These are phyloP conservation scores for Hetaerina titia DNA, from an alignment of 2,888 invertebrate genomes.

Conservation along the genomic window DNA sequence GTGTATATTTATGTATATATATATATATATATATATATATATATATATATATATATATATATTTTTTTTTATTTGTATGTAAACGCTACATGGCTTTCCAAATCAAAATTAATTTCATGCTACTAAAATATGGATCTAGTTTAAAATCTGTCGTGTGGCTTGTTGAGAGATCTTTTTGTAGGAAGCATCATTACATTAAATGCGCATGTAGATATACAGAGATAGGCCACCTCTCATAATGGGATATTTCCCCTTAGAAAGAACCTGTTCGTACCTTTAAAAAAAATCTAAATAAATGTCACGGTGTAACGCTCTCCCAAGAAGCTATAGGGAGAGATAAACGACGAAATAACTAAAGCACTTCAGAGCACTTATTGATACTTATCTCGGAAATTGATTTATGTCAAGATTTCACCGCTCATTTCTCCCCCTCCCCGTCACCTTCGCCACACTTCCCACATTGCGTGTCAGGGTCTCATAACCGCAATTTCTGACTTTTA, in stretches of 20 bases:
- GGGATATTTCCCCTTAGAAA: background rate
- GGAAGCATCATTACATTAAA: background rate
- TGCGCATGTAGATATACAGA: background rate
- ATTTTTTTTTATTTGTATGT: no score
- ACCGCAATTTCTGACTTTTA: constrained; percentile 57
- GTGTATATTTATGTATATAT: no score
- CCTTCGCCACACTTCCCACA: constrained; percentile 38
- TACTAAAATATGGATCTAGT: no score
- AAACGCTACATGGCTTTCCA: background rate
- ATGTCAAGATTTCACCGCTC: constrained; percentile 51
- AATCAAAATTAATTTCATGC: background rate
- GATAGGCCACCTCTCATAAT: background rate
- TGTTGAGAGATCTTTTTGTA: background rate
- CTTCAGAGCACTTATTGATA: constrained; percentile 60
- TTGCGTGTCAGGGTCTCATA: constrained; percentile 63
- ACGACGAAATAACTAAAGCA: constrained; percentile 35
- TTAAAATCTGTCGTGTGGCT: no score
- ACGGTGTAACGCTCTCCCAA: background rate
- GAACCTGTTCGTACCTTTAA: background rate
- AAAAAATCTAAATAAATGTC: constrained; percentile 18
- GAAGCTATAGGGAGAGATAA: background rate
- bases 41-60: no score
- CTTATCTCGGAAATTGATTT: constrained; percentile 56
- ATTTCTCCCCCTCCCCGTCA: background rate
- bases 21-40: no score